Evolutionary conservation across 2,113 vertebrate species (phyloP).

Genomic region (Mus pahari): DNA sequence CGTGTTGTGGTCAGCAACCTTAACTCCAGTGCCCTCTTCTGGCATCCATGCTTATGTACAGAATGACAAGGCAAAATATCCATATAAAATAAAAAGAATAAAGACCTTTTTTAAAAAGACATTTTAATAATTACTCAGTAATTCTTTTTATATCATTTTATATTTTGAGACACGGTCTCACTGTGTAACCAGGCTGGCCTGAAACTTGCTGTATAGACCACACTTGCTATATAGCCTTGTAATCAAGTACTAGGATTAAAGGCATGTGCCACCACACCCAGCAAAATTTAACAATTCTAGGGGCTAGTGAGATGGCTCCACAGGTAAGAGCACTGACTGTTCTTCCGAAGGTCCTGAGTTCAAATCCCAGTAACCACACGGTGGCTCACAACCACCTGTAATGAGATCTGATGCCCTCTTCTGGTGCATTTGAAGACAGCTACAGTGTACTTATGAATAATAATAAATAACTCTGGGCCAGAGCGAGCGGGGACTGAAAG

Average conservation of each 20-base stretch:
- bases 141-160: background rate
- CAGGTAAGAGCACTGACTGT: no score
- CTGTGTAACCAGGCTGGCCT: background rate
- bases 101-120: background rate
- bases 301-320: no score
- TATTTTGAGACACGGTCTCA: background rate
- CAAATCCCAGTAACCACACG: no score
- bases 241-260: background rate
- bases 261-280: background rate
- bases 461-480: no score
- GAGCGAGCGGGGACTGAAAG: no score
- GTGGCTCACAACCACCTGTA: no score
- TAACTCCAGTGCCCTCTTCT: background rate
- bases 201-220: background rate
- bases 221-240: background rate
- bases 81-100: background rate
- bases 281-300: constrained; percentile 41
- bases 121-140: constrained; percentile 31
- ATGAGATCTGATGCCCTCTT: no score
- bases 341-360: no score
- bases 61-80: background rate
- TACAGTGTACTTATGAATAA: no score
- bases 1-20: background rate
- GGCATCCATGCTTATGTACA: background rate
- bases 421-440: no score